Evolutionary conservation across 2,888 invertebrate genomes (phyloP).

Genomic region (Oxytorus armatus): DNA sequence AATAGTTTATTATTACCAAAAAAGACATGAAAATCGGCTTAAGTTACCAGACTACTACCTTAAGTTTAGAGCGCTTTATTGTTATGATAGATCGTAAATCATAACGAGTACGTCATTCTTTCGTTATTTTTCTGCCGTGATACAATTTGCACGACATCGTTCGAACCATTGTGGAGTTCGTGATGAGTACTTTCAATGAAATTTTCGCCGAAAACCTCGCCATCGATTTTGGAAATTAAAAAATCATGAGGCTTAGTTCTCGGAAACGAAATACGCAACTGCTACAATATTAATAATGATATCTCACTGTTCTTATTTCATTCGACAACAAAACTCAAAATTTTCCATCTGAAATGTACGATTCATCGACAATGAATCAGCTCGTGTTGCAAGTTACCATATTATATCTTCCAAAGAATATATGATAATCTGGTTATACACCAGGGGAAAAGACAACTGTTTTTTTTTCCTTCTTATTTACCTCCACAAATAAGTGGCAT

Average conservation of each 20-base stretch:
- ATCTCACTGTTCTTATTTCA: neutral
- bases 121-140: no score
- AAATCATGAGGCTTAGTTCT: neutral
- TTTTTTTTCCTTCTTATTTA: neutral
- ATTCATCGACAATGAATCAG: neutral
- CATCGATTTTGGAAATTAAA: neutral
- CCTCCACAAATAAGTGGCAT: neutral
- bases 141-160: no score
- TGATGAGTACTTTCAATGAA: no score
- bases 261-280: neutral
- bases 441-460: neutral
- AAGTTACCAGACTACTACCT: no score
- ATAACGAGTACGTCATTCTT: no score
- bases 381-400: neutral
- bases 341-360: neutral
- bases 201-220: no score
- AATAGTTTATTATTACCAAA: no score
- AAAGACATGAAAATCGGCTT: no score
- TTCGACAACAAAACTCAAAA: neutral
- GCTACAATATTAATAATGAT: neutral
- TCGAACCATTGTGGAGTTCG: no score
- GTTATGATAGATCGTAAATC: no score
- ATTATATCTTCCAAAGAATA: neutral
- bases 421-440: neutral
- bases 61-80: no score